phyloP scores from a whole-genome alignment of 1,140 invertebrate species.

The Drosophila trapezifrons region DNA sequence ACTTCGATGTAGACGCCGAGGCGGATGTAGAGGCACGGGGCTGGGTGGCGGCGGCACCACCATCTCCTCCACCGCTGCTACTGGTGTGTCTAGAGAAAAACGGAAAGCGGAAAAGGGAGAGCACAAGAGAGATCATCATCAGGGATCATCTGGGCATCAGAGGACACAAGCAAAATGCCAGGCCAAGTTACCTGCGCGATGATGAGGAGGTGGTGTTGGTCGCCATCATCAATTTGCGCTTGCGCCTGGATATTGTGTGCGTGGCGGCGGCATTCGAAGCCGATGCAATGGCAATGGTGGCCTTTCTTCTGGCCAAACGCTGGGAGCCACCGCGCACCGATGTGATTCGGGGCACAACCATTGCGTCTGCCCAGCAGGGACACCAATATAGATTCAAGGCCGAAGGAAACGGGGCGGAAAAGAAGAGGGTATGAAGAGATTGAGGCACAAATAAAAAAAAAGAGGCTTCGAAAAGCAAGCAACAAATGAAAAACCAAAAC shows the following conservation, averaged over 20 bases:
- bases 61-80: constrained; percentile 14
- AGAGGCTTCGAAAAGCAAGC: constrained; percentile 3
- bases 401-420: constrained; percentile 7
- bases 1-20: constrained; percentile 6
- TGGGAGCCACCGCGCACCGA: constrained; percentile 46
- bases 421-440: background rate
- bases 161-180: constrained; percentile 5
- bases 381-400: background rate
- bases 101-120: constrained; percentile 12
- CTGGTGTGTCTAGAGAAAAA: constrained; percentile 40
- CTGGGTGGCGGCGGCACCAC: background rate
- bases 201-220: constrained; percentile 5
- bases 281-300: constrained; percentile 12
- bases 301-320: constrained; percentile 62
- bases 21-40: constrained; percentile 8
- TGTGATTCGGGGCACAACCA: constrained; percentile 51
- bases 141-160: constrained; percentile 2
- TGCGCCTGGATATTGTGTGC: constrained; percentile 59
- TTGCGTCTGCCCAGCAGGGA: constrained; percentile 23
- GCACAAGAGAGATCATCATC: constrained; percentile 6
- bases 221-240: constrained; percentile 46
- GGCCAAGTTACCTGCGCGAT: constrained; percentile 66
- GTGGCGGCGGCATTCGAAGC: constrained; percentile 20
- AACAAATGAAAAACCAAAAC: constrained; percentile 45
- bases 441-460: constrained; percentile 11